Conservation (phyloP, 2,797 vertebrate species). For the Trematocara caparti region DNA sequence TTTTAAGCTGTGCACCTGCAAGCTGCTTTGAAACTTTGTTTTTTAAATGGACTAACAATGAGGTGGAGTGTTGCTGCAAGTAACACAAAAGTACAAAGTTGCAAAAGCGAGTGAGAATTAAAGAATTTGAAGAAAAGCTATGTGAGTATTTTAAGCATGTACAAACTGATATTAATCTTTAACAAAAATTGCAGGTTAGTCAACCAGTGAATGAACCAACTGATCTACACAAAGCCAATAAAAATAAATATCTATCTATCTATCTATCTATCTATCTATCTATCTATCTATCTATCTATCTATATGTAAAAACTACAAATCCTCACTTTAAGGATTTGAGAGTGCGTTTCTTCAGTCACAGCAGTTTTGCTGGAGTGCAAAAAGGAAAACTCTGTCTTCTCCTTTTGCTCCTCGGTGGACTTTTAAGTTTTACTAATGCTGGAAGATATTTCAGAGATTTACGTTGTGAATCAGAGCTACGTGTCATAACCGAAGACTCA, state of each 20-base stretch:
- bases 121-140: background rate
- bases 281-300: no score
- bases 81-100: background rate
- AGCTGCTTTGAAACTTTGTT: background rate
- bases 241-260: no score
- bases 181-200: background rate
- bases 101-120: background rate
- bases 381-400: background rate
- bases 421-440: background rate
- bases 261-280: no score
- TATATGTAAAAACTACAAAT: background rate
- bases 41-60: background rate
- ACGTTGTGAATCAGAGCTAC: conserved; percentile 13
- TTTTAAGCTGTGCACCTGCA: background rate
- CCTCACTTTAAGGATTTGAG: background rate
- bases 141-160: no score
- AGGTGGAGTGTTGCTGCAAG: background rate
- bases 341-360: background rate
- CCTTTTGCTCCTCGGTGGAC: background rate
- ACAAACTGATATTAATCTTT: no score
- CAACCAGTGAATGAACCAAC: background rate
- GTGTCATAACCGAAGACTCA: conserved; percentile 24
- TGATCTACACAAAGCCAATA: background rate
- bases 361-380: background rate
- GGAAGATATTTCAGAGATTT: conserved; percentile 3